Base-by-base conservation (phyloP, 2,797 vertebrate species). In the Knipowitschia caucasica region DNA sequence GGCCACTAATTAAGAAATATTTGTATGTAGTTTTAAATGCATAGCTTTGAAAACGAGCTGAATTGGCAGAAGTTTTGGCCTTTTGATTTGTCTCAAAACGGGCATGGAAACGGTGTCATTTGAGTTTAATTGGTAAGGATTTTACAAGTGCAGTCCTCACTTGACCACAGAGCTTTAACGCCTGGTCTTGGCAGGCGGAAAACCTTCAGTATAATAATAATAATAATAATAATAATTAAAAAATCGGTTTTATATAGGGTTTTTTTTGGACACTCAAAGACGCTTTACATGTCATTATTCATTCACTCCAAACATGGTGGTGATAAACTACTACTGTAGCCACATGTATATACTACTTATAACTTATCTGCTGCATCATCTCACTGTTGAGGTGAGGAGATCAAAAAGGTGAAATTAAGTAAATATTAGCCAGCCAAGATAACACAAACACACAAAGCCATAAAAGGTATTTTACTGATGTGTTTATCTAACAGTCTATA, bases 151-250 rank as follows among this genome's bases (percentile, higher is more conserved):
- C 33, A 53, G 58, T 44, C 38, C 49, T 63, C 38, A 34, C 18
- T 45, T 67, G 62, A 71, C 65, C 62, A 50, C 58, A 12, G 6
- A 35, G 50, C 58, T 59, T 50, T 59, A 73, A 79, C 59, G 63
- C 29, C 29, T 35, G 57, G 58, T 74, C 34, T 34, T 38, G 45
- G 1, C 17, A 1, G 55, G 15, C 15, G 5, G 25, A 44, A 49
- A 80, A 62, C 50, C 55, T 59, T 70, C 53, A 50, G 25, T 57
- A 33, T n/a, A n/a, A n/a, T n/a, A n/a, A n/a, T n/a, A n/a, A n/a
- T n/a, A n/a, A n/a, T n/a, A n/a, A n/a, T n/a, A n/a, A n/a, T n/a
- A n/a, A n/a, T n/a, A n/a, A n/a, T n/a, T n/a, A n/a, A n/a, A n/a
- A n/a, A n/a, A n/a, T n/a, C n/a, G n/a, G n/a, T n/a, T n/a, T n/a